Percentiles rank a stretch among this genome's conserved stretches.
Evolutionary conservation across 2,113 vertebrate genomes (phyloP).

Genomic region (Varanus salvator): DNA sequence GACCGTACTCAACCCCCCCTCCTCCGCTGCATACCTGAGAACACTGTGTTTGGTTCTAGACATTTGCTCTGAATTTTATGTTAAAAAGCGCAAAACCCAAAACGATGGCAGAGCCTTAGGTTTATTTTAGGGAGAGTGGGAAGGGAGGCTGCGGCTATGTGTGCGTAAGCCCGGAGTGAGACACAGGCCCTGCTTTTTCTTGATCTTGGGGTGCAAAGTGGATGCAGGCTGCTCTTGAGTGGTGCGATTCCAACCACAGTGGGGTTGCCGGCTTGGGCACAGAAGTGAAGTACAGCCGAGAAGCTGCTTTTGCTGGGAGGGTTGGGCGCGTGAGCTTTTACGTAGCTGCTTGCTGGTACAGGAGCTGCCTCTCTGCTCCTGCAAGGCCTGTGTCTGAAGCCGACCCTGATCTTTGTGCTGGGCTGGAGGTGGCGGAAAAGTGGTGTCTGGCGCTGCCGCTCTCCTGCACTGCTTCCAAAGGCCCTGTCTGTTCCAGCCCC

Average conservation of each 20-base stretch:
- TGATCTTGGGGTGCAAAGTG: not conserved
- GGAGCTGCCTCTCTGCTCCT: not conserved
- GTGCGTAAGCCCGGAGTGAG: not conserved
- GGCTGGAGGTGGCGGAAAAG: not conserved
- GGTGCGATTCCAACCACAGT: not conserved
- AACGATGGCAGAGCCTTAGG: not conserved
- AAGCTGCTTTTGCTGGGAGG: not conserved
- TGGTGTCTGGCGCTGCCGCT: not conserved
- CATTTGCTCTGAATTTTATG: not conserved
- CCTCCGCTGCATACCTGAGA: constrained; percentile 31
- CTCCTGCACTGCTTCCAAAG: no score
- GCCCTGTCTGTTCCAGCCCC: no score
- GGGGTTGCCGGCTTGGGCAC: no score
- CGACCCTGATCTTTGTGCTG: not conserved
- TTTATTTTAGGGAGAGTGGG: not conserved
- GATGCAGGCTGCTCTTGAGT: not conserved
- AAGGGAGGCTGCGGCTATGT: no score
- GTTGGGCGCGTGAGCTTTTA: not conserved
- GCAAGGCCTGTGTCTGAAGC: not conserved
- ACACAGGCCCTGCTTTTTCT: not conserved
- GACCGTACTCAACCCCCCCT: constrained; percentile 64
- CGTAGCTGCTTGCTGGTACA: fast-evolving
- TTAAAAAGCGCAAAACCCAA: not conserved
- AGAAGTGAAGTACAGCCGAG: not conserved
- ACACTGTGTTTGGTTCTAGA: constrained; percentile 31